Base-by-base conservation (phyloP, 2,888 invertebrate species). In the Catocala nupta region DNA sequence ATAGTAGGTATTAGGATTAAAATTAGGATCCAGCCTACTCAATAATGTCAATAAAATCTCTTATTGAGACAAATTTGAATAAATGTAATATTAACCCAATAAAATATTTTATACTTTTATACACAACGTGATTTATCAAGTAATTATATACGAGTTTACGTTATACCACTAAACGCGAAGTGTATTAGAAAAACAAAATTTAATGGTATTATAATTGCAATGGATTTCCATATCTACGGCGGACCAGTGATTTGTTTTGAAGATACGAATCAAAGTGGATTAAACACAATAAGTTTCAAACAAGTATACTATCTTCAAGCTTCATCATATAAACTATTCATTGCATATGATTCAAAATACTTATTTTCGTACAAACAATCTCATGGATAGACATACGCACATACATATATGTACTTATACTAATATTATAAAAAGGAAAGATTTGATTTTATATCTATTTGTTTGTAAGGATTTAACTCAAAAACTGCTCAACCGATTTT, bases 201-300 rank as follows among this genome's bases (percentile, higher is more conserved):
- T 81, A 77, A 83, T 82, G 79, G 70, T 48, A 73, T 68, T 68
- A 78, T 83, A 81, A 83, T 83, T 78, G 71, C 73, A 78, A 65
- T 63, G 61, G 61, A 71, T 60, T 78, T 71, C 69, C 69, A 58
- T 78, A 74, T 72, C 65, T 63, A 70, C 57, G 56, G 39, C 54
- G 39, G 53, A 55, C 50, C 62, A 58, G 63, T 69, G 71, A 73
- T 66, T 74, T 65, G 61, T 60, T 55, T 45, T 52, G 62, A 62
- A 71, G 81, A 80, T 82, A 77, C 49, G 53, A 67, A 79, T 80
- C 77, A 60, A 71, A 73, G 63, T 75, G 57, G 53, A 70, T 70
- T 68, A 64, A 54, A 54, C 48, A 34, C 36, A 49, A 50, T 51
- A 52, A 47, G 45, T 42, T 52, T 47, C 4, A 12, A 47, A 12